A percentile compares a stretch with the other conserved stretches of the same genome.
phyloP scores from a whole-genome alignment of 2,888 invertebrate genomes.

The Chymomyza caudatula region DNA sequence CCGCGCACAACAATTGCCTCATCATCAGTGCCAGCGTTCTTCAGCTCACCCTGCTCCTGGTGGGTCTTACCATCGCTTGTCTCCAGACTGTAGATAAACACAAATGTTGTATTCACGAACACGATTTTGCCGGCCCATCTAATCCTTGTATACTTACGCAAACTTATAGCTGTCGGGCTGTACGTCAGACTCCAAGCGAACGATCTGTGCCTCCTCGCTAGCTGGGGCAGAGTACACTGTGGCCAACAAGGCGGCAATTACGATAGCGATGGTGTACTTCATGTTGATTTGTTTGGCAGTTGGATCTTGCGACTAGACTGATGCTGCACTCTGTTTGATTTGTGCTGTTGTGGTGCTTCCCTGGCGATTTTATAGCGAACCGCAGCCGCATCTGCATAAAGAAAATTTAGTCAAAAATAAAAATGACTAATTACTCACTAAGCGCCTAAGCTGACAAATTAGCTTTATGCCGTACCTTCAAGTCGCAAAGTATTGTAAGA shows the following conservation, averaged over 20 bases:
- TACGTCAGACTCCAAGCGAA: constrained; percentile 79
- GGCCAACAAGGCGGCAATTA: constrained; percentile 71
- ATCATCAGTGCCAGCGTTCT: constrained; percentile 82
- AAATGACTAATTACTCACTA: constrained; percentile 66
- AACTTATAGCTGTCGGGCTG: constrained; percentile 81
- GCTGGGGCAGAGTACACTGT: constrained; percentile 70
- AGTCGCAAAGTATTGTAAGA: constrained; percentile 20
- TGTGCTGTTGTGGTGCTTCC: constrained; percentile 45
- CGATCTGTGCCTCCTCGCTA: constrained; percentile 56
- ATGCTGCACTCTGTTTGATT: constrained; percentile 43
- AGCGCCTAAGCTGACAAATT: constrained; percentile 54
- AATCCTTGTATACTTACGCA: constrained; percentile 76
- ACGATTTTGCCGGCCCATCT: not conserved
- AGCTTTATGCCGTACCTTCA: constrained; percentile 40
- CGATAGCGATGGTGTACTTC: constrained; percentile 65
- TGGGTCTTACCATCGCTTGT: constrained; percentile 83
- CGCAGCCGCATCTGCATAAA: constrained; percentile 43
- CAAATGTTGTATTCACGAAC: not conserved
- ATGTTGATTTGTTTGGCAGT: constrained; percentile 42
- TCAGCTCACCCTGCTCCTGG: constrained; percentile 81
- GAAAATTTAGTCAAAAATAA: constrained; percentile 37
- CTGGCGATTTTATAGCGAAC: constrained; percentile 53
- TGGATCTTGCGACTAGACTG: constrained; percentile 39
- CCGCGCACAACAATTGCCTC: constrained; percentile 82
- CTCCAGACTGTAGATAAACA: constrained; percentile 79